Base-by-base conservation (phyloP, 2,888 invertebrate species). In the Desoria tigrina region DNA sequence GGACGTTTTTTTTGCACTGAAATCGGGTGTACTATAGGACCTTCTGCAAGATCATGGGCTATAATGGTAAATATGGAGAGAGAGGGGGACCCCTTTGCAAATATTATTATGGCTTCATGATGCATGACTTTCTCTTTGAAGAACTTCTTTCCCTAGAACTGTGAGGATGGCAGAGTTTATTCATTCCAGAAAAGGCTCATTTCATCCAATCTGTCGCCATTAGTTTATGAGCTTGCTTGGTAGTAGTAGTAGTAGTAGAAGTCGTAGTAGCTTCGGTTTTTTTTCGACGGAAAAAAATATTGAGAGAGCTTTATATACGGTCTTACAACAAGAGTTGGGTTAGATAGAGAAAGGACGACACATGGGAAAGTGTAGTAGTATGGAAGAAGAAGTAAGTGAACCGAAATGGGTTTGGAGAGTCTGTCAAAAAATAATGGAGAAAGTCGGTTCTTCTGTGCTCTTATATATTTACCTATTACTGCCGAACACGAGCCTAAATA, bases 191-290 rank as follows among this genome's bases (percentile, higher is more conserved):
- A 45, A 32, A 32, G 32, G 32, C 32, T 45, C 45, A 45, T 45
- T 45, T 45, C 45, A 45, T 45, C 45, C 45, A 45, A 45, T 45
- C 45, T 45, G 45, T 45, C 45, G 45, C 45, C 45, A 45, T 45
- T 45, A 45, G n/a, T 45, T 45, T 45, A 45, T 45, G 45, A 45
- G 45, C 45, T 16, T 6, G 16, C 9, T 16, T 39, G 16, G 9
- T 39, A 39, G 16, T 16, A 39, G 16, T 16, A 11, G 16, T 16
- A 11, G 39, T 39, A 9, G 9, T 39, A 11, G 16, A 11, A 16
- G 16, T 9, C 39, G 9, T 39, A 16, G 45, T 45, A 18, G n/a
- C 45, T 45, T 18, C 16, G 6, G 21, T 45, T 45, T n/a, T n/a
- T n/a, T n/a, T n/a, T 45, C 6, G 45, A 45, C 4, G n/a, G 21